A percentile compares a stretch with the other conserved stretches of the same genome.
Evolutionary conservation across 2,888 invertebrate species (phyloP).

Genomic region (Stegophylla sp.): DNA sequence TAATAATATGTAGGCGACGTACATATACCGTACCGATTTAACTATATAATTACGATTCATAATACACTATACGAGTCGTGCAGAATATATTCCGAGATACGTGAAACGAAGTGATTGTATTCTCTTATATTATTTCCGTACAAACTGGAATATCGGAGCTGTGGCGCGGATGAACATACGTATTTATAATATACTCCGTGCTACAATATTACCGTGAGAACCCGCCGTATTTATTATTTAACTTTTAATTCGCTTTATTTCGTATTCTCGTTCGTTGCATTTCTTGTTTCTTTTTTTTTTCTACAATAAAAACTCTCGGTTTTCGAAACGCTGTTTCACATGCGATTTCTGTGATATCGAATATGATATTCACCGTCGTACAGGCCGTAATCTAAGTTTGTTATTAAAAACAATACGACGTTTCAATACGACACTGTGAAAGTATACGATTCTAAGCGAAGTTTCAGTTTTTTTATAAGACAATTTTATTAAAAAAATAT

Average conservation of each 20-base stretch:
- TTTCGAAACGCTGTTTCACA: too few relatives aligned
- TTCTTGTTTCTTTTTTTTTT: not conserved
- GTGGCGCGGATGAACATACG: not conserved
- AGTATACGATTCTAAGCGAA: too few relatives aligned
- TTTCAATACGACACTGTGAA: too few relatives aligned
- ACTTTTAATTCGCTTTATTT: not conserved
- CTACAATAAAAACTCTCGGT: not conserved
- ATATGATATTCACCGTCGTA: too few relatives aligned
- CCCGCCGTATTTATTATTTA: not conserved
- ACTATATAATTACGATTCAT: conserved; percentile 20
- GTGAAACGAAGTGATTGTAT: not conserved
- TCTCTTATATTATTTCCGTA: conserved; percentile 26
- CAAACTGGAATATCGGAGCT: conserved; percentile 1
- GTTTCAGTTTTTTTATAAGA: too few relatives aligned
- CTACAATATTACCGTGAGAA: conserved; percentile 33
- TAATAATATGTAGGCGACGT: not conserved
- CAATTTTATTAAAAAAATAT: too few relatives aligned
- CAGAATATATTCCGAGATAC: conserved; percentile 10
- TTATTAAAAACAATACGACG: too few relatives aligned
- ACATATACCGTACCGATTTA: not conserved
- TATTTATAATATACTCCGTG: not conserved
- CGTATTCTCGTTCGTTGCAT: not conserved
- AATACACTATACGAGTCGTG: conserved; percentile 9
- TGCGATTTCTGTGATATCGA: too few relatives aligned
- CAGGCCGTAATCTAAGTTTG: too few relatives aligned